Evolutionary conservation across 2,888 invertebrate genomes (phyloP).

Genomic region (Lithophane socia): DNA sequence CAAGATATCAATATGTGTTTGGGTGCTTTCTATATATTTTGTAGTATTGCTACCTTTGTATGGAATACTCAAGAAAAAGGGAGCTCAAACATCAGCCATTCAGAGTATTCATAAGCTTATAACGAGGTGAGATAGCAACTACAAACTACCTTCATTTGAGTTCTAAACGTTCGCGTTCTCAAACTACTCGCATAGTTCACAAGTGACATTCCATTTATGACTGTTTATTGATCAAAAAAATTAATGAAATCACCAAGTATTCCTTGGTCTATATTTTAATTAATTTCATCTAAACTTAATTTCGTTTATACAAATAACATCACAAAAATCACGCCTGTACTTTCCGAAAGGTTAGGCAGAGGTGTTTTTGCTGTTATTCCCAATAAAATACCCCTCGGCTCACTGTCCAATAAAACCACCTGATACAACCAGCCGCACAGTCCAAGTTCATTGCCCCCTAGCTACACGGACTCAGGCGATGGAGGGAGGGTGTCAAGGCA

Average conservation of each 20-base stretch:
- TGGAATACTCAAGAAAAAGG: not conserved
- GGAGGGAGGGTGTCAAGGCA: constrained; percentile 20
- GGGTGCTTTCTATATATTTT: not conserved
- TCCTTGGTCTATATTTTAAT: not conserved
- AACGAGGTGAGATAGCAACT: not conserved
- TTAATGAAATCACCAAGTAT: not conserved
- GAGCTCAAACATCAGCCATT: not conserved
- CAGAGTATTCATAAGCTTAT: not conserved
- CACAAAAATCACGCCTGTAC: not conserved
- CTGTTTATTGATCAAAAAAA: not conserved
- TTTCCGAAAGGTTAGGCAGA: not conserved
- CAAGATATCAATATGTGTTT: not conserved
- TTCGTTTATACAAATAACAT: not conserved
- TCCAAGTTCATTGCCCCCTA: constrained; percentile 45
- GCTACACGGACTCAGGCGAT: not conserved
- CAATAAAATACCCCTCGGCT: not conserved
- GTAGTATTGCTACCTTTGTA: not conserved
- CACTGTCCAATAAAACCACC: not conserved
- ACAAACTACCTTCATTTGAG: not conserved
- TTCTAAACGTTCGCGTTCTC: not conserved
- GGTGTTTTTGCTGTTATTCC: not conserved
- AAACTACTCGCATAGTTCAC: not conserved
- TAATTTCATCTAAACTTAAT: not conserved
- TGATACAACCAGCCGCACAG: not conserved
- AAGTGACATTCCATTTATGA: not conserved